Conservation (phyloP, 2,797 vertebrate genomes). For the Danio choprae region DNA sequence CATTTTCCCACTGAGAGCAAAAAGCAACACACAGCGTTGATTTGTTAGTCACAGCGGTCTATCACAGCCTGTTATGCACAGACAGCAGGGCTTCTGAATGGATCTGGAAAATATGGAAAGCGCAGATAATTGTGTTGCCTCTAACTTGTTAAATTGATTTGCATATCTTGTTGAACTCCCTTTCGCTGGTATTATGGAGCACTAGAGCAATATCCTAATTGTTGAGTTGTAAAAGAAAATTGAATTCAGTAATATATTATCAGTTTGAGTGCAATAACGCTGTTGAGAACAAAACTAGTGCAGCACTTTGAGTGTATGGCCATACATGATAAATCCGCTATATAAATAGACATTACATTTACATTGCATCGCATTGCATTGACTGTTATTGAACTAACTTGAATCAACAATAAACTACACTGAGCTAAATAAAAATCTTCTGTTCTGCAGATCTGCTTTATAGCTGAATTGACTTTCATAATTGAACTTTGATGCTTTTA, state of each 20-base stretch:
- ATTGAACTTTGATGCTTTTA: too few species aligned
- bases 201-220: neutral
- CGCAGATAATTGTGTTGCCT: neutral
- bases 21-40: constrained; percentile 19
- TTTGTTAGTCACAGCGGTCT: constrained; percentile 14
- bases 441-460: neutral
- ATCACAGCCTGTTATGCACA: constrained; percentile 17
- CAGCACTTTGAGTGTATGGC: too few species aligned
- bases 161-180: neutral
- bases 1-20: constrained; percentile 16
- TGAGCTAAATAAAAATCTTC: neutral
- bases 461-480: neutral
- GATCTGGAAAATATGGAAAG: constrained; percentile 9
- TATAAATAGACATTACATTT: too few species aligned
- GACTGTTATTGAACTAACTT: neutral
- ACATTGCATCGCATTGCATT: too few species aligned
- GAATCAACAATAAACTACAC: too few species aligned
- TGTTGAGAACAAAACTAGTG: neutral
- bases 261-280: neutral
- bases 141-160: neutral
- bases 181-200: neutral
- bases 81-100: constrained; percentile 15
- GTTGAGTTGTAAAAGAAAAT: neutral
- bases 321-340: too few species aligned
- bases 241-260: neutral